These are phyloP conservation scores for Sebastes itinus DNA, from an alignment of 2,797 vertebrate genomes.

Conservation along the genomic window DNA sequence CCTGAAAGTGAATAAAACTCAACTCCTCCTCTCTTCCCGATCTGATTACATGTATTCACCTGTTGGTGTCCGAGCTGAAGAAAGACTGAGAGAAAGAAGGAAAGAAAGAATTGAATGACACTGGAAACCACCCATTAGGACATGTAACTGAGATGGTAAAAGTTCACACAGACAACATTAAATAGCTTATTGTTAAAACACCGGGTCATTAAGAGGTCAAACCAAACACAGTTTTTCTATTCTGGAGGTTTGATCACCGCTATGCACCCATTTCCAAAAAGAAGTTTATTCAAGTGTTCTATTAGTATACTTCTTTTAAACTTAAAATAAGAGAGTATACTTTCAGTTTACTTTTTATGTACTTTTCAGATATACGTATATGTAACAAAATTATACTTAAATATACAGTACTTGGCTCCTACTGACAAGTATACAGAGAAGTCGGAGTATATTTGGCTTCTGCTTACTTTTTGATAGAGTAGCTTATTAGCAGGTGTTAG, in stretches of 20 bases:
- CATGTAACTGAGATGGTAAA: conserved; percentile 19
- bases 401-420: no score
- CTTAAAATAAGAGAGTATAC: no score
- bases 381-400: no score
- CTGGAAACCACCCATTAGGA: conserved; percentile 43
- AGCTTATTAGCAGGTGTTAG: no score
- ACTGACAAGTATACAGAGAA: no score
- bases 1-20: conserved; percentile 23
- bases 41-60: conserved; percentile 57
- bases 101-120: conserved; percentile 47
- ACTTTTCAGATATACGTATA: no score
- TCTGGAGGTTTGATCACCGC: not conserved
- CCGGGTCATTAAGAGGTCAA: conserved; percentile 10
- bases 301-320: no score
- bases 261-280: not conserved
- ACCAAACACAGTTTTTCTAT: not conserved
- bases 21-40: conserved; percentile 1
- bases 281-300: no score
- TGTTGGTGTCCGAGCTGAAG: not conserved
- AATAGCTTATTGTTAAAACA: conserved; percentile 19
- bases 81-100: conserved; percentile 11
- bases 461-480: no score
- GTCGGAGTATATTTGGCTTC: no score
- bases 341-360: no score
- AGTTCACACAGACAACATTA: not conserved